Evolutionary conservation across 1,140 invertebrate species (phyloP), one percentile per base, ranked within the genome.

Genomic region (Pogonomyrmex barbatus): DNA sequence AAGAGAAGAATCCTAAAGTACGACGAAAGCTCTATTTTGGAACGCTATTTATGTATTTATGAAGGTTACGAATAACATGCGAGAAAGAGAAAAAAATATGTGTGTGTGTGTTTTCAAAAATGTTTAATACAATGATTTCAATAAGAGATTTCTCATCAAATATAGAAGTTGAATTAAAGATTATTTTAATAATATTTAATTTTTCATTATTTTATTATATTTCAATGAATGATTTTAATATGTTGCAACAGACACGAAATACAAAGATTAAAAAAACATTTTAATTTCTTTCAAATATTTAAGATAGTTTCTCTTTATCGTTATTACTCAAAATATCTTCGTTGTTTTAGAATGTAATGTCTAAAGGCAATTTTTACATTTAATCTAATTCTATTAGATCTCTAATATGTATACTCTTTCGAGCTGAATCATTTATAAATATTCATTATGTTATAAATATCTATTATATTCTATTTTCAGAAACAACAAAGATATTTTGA

Each of bases 31-130:
- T 71, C 30, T 56, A 62, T 63, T 67, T 62, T 60, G 39, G n/a
- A 89, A 60, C 52, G 8, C 3, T 54, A 14, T 86, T 75, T 47
- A 33, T 52, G 68, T 76, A 87, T 87, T 87, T 70, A 89, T 75
- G 58, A 79, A 82, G 73, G 62, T 85, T 24, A 24, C 81, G 81
- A 78, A 77, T 87, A 77, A 87, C 47, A 33, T 42, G 0, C 2
- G 36, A 6, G 63, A 33, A 33, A 14, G 30, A 67, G 8, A 45
- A 8, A 45, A 6, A 45, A 45, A 45, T 4, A 45, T 24, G 24
- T 24, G 24, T 24, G 24, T 24, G 24, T 24, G 24, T 24, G 24
- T 0, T 63, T 65, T 67, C 60, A 73, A 58, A 58, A 3, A 42
- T 58, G n/a, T 39, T 42, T 14, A 36, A 87, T 88, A 73, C 71